These are phyloP conservation scores for Drosophila emarginata DNA, from an alignment of 2,888 invertebrate genomes.

Conservation along the genomic window DNA sequence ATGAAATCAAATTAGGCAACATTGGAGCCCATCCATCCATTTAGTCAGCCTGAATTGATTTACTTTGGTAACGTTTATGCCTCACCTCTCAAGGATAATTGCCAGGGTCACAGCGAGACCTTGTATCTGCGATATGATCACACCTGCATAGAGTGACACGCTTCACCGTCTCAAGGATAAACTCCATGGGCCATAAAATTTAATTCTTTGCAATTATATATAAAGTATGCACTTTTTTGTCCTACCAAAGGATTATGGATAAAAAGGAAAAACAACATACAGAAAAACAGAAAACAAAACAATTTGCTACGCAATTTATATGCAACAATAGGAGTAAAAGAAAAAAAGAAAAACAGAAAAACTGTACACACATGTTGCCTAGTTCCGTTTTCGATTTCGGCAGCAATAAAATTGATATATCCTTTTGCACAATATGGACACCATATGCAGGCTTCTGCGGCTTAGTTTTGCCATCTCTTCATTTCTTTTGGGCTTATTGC, in stretches of 20 bases:
- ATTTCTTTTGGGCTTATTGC: slow-evolving; percentile 65
- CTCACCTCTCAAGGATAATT: slow-evolving; percentile 66
- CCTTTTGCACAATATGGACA: slow-evolving; percentile 63
- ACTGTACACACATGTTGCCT: slow-evolving; percentile 55
- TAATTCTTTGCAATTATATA: slow-evolving; percentile 69
- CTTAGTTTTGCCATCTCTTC: slow-evolving; percentile 58
- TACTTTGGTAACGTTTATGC: slow-evolving; percentile 18
- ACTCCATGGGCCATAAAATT: slow-evolving; percentile 47
- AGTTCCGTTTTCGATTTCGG: slow-evolving; percentile 47
- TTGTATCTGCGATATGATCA: slow-evolving; percentile 31
- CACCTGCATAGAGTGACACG: slow-evolving; percentile 57
- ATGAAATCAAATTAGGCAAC: slow-evolving; percentile 83
- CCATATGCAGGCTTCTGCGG: slow-evolving; percentile 61
- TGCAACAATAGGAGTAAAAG: slow-evolving; percentile 41
- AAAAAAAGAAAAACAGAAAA: slow-evolving; percentile 29
- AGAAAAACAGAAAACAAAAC: slow-evolving; percentile 33
- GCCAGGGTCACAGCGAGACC: slow-evolving; percentile 30
- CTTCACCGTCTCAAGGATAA: slow-evolving; percentile 54
- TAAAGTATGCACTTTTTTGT: slow-evolving; percentile 15
- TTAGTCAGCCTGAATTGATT: slow-evolving; percentile 58
- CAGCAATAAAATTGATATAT: slow-evolving; percentile 78
- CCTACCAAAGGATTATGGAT: slow-evolving; percentile 53
- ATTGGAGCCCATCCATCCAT: slow-evolving; percentile 52
- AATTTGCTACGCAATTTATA: slow-evolving; percentile 62
- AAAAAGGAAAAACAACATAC: slow-evolving; percentile 5